Conservation (phyloP, 2,888 invertebrate species). For the Macrosiphum euphorbiae region DNA sequence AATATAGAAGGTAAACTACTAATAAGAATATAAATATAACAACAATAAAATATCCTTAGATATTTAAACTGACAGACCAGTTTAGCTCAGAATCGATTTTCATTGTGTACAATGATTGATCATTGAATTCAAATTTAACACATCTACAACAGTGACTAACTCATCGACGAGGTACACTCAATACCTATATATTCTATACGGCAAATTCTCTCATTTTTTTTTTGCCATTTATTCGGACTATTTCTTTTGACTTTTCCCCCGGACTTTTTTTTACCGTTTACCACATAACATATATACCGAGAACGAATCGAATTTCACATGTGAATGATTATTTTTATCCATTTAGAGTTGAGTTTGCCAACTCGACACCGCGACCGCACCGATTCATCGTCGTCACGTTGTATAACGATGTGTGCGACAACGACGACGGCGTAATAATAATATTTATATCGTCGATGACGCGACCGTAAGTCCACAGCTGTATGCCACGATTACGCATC, state of each 20-base stretch:
- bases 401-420: slow-evolving; percentile 8
- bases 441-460: slow-evolving; percentile 17
- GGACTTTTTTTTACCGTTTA: not conserved
- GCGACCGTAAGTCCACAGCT: not conserved
- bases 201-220: not conserved
- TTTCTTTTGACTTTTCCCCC: not conserved
- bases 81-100: not conserved
- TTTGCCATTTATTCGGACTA: not conserved
- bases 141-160: not conserved
- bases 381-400: not conserved
- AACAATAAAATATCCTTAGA: not conserved
- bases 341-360: slow-evolving; percentile 20
- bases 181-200: not conserved
- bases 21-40: not conserved
- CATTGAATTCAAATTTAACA: not conserved
- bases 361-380: not conserved
- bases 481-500: not conserved
- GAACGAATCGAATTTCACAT: not conserved
- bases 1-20: not conserved
- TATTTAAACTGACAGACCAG: not conserved
- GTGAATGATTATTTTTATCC: not conserved
- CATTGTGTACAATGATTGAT: not conserved
- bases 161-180: not conserved
- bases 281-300: not conserved
- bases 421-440: not conserved